A percentile compares a stretch with the other conserved stretches of the same genome.
Evolutionary conservation across 2,888 invertebrate genomes (phyloP).

Genomic region (Digitonthophagus gazella): DNA sequence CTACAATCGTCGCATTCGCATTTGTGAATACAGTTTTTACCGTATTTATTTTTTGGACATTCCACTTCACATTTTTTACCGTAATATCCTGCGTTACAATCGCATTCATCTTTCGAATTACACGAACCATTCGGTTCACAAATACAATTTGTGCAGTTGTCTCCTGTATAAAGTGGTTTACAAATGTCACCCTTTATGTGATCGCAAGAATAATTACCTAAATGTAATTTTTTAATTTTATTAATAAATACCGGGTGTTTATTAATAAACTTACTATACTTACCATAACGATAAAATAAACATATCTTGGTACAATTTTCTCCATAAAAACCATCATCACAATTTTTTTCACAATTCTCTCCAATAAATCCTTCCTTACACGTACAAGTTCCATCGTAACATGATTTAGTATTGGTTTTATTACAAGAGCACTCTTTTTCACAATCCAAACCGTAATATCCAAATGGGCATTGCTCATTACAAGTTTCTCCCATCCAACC

Average conservation of each 20-base stretch:
- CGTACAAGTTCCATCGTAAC: not conserved
- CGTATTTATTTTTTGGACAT: not conserved
- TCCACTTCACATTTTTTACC: not conserved
- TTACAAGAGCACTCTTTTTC: not conserved
- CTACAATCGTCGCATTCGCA: not conserved
- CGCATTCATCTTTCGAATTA: not conserved
- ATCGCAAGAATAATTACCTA: not conserved
- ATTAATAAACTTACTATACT: too few relatives aligned
- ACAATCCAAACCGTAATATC: not conserved
- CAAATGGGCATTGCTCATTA: not conserved
- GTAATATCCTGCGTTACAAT: not conserved
- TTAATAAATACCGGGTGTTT: too few relatives aligned
- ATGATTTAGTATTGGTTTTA: not conserved
- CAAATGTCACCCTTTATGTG: not conserved
- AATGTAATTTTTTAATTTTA: not conserved
- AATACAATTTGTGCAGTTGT: not conserved
- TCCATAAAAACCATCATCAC: not conserved
- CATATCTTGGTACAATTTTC: not conserved
- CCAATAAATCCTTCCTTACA: not conserved
- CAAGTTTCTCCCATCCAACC: not conserved
- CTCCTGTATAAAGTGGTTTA: not conserved
- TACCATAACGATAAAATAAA: too few relatives aligned
- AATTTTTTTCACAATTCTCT: not conserved
- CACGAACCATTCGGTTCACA: not conserved
- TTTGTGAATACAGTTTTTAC: not conserved